Base-by-base conservation (phyloP, 2,888 invertebrate species). In the Cryptus armator region DNA sequence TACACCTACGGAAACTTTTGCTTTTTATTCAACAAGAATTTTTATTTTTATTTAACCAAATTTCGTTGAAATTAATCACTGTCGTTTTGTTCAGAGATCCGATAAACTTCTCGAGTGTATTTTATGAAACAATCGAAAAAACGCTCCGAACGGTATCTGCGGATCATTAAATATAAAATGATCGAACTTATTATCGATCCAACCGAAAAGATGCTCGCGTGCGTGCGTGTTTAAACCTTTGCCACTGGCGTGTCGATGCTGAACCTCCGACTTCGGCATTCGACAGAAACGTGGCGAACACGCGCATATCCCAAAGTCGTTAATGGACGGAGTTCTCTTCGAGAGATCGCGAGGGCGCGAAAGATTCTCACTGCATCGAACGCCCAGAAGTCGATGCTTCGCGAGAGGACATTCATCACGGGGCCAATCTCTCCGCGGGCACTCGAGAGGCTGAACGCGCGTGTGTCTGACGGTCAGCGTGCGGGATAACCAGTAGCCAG, bases 321-420 rank as follows among this genome's bases (percentile, higher is more conserved):
- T 76, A 80, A 79, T 80, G 70, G 79, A 67, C 83, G 75, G 70
- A 75, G 64, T 53, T 79, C 37, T 37, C 37, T 5, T 79, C 37
- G 43, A 66, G 48, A 83, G 62, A 32, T 77, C 59, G 72, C 48
- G 29, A 62, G 78, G 72, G 83, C 83, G 72, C 78, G 71, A 82
- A 78, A 64, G 64, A 80, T 84, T 72, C 67, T 83, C 77, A 29
- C 56, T 14, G 29, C 24, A 9, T 67, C 81, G 77, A 81, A 81
- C 81, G 84, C 81, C 77, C 77, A 75, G 74, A 78, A 80, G 80
- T 67, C 85, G 76, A 77, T 66, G 56, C 67, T 56, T 53, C 86
- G 71, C 85, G 87, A 86, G 80, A 77, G 78, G 76, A 81, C 85
- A 81, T 85, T 89, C 84, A 86, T 86, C 80, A 78, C 84, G 51